Evolutionary conservation across 2,113 vertebrate genomes (phyloP).

Genomic region (Nothobranchius kuhntae): DNA sequence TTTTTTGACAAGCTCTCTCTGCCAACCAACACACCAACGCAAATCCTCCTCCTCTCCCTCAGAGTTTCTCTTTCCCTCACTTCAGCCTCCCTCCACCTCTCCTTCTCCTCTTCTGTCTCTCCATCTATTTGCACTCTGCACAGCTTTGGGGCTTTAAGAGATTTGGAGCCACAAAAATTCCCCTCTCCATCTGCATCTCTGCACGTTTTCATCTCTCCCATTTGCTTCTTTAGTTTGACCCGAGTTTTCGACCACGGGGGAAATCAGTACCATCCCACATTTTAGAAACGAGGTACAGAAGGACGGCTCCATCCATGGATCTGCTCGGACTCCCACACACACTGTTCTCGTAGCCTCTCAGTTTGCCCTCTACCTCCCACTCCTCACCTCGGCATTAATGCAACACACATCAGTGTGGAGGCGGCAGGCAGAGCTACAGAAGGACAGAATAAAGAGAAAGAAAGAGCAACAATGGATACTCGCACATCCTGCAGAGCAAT

Average conservation of each 20-base stretch:
- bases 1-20: conserved; percentile 69
- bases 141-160: conserved; percentile 61
- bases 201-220: conserved; percentile 13
- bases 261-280: conserved; percentile 50
- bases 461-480: conserved; percentile 46
- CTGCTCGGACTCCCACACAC: conserved; percentile 62
- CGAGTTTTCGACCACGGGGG: conserved; percentile 42
- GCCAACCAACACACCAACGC: conserved; percentile 78
- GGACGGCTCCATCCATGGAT: conserved; percentile 30
- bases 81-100: conserved; percentile 50
- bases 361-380: conserved; percentile 77
- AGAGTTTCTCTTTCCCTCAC: conserved; percentile 40
- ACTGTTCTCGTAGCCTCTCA: conserved; percentile 64
- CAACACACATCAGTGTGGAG: conserved; percentile 72
- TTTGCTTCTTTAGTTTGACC: conserved; percentile 58
- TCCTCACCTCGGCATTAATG: conserved; percentile 73
- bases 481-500: conserved; percentile 41
- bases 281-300: conserved; percentile 23
- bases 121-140: conserved; percentile 42
- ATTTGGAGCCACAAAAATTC: conserved; percentile 56
- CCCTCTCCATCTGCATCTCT: conserved; percentile 55
- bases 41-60: conserved; percentile 59
- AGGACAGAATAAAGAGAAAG: conserved; percentile 26
- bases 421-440: conserved; percentile 54
- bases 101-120: conserved; percentile 6